Evolutionary conservation across 2,888 invertebrate genomes (phyloP).

Genomic region (Euplexia lucipara): DNA sequence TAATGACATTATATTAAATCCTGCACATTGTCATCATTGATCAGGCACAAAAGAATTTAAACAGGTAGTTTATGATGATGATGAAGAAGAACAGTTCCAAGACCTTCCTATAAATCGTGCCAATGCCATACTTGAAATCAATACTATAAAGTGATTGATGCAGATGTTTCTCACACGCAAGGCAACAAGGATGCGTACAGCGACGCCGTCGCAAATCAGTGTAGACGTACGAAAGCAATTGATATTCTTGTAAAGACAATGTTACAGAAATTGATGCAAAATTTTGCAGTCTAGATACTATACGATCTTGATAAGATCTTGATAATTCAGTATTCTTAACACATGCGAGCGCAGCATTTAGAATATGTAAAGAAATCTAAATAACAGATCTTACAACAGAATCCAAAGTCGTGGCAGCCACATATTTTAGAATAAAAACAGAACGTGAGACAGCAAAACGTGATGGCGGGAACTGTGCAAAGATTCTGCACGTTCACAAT

Average conservation of each 20-base stretch:
- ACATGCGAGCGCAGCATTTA: slow-evolving; percentile 18
- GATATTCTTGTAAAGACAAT: slow-evolving; percentile 67
- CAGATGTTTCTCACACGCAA: slow-evolving; percentile 41
- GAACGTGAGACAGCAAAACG: slow-evolving; percentile 40
- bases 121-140: slow-evolving; percentile 48
- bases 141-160: slow-evolving; percentile 45
- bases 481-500: slow-evolving; percentile 34
- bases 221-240: slow-evolving; percentile 64
- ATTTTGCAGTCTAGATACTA: slow-evolving; percentile 31
- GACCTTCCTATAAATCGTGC: slow-evolving; percentile 41
- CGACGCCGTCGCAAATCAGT: slow-evolving; percentile 50
- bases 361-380: slow-evolving; percentile 37
- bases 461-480: slow-evolving; percentile 24
- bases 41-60: neutral
- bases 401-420: slow-evolving; percentile 13
- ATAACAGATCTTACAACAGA: slow-evolving; percentile 29
- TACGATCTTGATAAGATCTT: slow-evolving; percentile 31
- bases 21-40: neutral
- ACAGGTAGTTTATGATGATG: slow-evolving; percentile 22
- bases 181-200: slow-evolving; percentile 42
- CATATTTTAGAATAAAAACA: slow-evolving; percentile 39
- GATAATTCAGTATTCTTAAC: slow-evolving; percentile 27
- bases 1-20: neutral
- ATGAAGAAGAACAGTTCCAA: slow-evolving; percentile 35
- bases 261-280: slow-evolving; percentile 42